A percentile compares a stretch with the other conserved stretches of the same genome.
phyloP scores from a whole-genome alignment of 2,888 invertebrate genomes.

The Drosophila anomalata region DNA sequence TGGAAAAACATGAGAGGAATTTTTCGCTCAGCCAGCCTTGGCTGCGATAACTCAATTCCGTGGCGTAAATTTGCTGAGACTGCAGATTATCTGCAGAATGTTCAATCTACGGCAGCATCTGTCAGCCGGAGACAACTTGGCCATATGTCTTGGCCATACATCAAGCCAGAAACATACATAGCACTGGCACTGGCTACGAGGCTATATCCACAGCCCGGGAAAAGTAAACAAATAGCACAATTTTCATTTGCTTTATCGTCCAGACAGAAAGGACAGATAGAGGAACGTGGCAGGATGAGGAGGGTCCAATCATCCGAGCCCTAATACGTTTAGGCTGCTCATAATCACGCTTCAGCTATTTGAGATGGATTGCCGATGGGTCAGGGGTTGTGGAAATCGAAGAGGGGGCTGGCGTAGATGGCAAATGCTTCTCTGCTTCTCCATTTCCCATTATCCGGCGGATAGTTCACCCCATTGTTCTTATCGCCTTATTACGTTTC shows the following conservation, averaged over 20 bases:
- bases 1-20: constrained; percentile 2
- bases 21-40: constrained; percentile 4
- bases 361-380: constrained; percentile 35
- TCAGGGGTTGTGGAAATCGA: constrained; percentile 20
- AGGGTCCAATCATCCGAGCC: constrained; percentile 50
- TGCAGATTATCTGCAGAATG: constrained; percentile 57
- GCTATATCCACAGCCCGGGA: constrained; percentile 14
- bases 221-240: constrained; percentile 64
- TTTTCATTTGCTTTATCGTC: constrained; percentile 52
- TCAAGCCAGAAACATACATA: constrained; percentile 32
- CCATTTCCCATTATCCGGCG: constrained; percentile 2
- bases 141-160: constrained; percentile 58
- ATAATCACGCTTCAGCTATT: constrained; percentile 73
- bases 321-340: constrained; percentile 73
- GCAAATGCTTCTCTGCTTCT: constrained; percentile 11
- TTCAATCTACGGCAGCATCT: constrained; percentile 50
- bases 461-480: constrained; percentile 63
- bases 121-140: constrained; percentile 52
- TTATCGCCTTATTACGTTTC: constrained; percentile 76
- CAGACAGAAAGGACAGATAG: background rate
- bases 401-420: background rate
- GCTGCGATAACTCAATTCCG: constrained; percentile 37
- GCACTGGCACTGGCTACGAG: background rate
- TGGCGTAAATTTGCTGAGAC: constrained; percentile 37
- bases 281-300: background rate